A percentile compares a stretch with the other conserved stretches of the same genome.
These are phyloP conservation scores for Crepidodera aurea DNA, from an alignment of 2,888 invertebrate genomes.

Conservation along the genomic window DNA sequence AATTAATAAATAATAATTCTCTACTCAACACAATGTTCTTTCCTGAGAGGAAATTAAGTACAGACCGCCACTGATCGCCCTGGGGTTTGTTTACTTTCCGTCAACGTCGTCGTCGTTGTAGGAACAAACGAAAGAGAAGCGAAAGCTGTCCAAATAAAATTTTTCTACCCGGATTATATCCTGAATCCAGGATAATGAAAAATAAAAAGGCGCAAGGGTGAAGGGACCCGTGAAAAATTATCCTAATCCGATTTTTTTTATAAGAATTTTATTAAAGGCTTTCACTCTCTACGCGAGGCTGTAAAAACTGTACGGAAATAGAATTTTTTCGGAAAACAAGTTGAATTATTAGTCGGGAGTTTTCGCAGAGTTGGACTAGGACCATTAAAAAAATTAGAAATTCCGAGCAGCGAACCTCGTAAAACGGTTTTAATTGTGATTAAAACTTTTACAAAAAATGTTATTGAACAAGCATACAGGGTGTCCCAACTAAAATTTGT, in stretches of 20 bases:
- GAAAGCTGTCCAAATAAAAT: slow-evolving; percentile 13
- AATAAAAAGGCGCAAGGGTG: slow-evolving; percentile 9
- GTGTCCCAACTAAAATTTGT: no score
- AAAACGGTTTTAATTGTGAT: no score
- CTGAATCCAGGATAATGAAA: slow-evolving; percentile 8
- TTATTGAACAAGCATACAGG: no score
- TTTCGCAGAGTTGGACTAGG: no score
- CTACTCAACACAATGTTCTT: slow-evolving; percentile 5
- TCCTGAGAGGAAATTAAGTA: neutral
- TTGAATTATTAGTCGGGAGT: neutral
- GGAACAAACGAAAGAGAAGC: slow-evolving; percentile 4
- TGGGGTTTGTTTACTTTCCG: slow-evolving; percentile 8
- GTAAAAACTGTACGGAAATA: neutral
- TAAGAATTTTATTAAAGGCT: slow-evolving; percentile 11
- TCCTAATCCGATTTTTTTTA: slow-evolving; percentile 7
- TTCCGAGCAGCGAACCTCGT: no score
- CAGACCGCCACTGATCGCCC: slow-evolving; percentile 1
- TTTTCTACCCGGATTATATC: slow-evolving; percentile 3
- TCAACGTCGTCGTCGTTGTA: neutral
- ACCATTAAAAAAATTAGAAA: no score
- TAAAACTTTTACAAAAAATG: no score
- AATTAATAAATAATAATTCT: no score
- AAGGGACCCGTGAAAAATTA: slow-evolving; percentile 12
- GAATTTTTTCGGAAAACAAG: neutral
- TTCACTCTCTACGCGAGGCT: neutral